These are phyloP conservation scores for Copsychus sechellarum DNA, from an alignment of 2,113 vertebrate species.

Conservation along the genomic window DNA sequence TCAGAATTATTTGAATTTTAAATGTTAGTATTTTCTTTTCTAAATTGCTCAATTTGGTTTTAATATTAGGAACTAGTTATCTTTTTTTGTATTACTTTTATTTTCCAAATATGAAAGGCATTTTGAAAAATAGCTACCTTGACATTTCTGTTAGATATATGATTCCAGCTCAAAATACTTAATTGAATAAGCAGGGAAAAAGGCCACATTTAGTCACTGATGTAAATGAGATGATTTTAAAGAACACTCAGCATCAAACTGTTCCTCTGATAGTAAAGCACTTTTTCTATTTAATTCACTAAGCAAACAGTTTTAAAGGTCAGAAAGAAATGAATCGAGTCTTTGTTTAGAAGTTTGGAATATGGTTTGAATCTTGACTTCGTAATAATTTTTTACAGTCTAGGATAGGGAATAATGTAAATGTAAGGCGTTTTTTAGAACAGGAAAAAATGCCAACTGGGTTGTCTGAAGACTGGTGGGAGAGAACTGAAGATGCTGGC, in stretches of 20 bases:
- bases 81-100: not conserved
- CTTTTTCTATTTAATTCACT: not conserved
- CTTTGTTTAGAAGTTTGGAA: not conserved
- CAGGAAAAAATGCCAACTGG: not conserved
- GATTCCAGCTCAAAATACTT: not conserved
- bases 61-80: not conserved
- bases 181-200: not conserved
- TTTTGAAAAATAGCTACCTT: not conserved
- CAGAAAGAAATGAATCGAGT: not conserved
- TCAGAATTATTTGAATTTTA: not conserved
- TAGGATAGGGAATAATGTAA: not conserved
- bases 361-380: not conserved
- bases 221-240: not conserved
- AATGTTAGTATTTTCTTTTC: not conserved
- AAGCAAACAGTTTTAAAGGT: not conserved
- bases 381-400: not conserved
- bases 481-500: not conserved
- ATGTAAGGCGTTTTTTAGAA: not conserved
- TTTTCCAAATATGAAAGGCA: not conserved
- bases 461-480: not conserved
- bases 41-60: not conserved
- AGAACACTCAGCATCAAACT: not conserved
- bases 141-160: not conserved
- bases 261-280: not conserved
- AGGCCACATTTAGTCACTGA: not conserved